phyloP scores from a whole-genome alignment of 2,113 vertebrate species.

The Macquaria ambigua region DNA sequence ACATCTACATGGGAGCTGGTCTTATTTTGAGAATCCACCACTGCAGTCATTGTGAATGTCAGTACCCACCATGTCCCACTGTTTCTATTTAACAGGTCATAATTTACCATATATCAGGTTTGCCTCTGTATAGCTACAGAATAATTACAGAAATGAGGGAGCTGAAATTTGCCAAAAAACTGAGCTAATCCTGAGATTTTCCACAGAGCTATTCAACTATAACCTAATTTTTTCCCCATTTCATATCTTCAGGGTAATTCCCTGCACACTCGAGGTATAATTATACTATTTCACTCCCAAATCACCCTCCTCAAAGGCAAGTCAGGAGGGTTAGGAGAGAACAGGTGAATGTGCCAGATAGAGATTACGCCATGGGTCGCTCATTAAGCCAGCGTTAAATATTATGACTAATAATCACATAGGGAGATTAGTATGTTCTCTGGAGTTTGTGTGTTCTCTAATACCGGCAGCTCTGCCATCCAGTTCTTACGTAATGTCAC shows the following conservation, averaged over 20 bases:
- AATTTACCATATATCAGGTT: slow-evolving; percentile 56
- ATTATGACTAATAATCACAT: slow-evolving; percentile 83
- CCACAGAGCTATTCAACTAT: slow-evolving; percentile 35
- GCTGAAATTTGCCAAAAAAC: slow-evolving; percentile 52
- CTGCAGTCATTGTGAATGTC: slow-evolving; percentile 32
- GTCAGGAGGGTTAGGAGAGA: slow-evolving; percentile 51
- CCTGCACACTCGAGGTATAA: slow-evolving; percentile 38
- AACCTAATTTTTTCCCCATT: slow-evolving; percentile 24
- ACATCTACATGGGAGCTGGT: neutral
- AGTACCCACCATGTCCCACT: slow-evolving; percentile 25
- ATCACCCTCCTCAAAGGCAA: slow-evolving; percentile 55
- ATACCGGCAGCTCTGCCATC: slow-evolving; percentile 67
- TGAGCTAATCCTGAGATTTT: slow-evolving; percentile 60
- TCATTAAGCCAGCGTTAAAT: slow-evolving; percentile 80
- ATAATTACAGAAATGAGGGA: slow-evolving; percentile 43
- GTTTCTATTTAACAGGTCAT: slow-evolving; percentile 61
- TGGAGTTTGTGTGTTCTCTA: slow-evolving; percentile 69
- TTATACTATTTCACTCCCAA: slow-evolving; percentile 58
- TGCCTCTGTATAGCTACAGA: slow-evolving; percentile 33
- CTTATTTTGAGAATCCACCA: neutral
- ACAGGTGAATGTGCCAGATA: slow-evolving; percentile 73
- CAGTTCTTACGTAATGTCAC: slow-evolving; percentile 77
- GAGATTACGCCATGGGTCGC: slow-evolving; percentile 62
- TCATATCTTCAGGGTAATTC: slow-evolving; percentile 60
- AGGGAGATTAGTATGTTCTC: slow-evolving; percentile 77